Evolutionary conservation across 2,797 vertebrate genomes (phyloP), one percentile per base, ranked within the genome.

Genomic region (Philypnodon macrostomus): DNA sequence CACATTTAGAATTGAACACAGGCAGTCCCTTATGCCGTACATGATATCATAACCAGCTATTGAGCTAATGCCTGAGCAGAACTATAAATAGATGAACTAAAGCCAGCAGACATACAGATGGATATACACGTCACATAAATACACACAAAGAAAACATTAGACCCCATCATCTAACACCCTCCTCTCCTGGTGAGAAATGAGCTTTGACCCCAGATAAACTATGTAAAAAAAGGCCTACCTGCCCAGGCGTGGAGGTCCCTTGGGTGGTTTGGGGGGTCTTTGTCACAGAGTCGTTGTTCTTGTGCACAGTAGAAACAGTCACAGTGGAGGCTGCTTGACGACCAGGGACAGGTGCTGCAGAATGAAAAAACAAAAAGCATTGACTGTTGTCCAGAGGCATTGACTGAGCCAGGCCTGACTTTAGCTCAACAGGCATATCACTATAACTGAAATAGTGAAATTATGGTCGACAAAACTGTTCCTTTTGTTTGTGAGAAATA

Each of bases 301-400:
- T 65, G 52, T 50, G 48, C 65, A 56, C 48, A 47, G 57, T 48
- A 61, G 65, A 59, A 48, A 71, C 69, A 40, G 67, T 69, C 67
- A 48, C 39, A 1, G 46, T 63, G 53, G 68, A 55, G 53, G 33
- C 56, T 56, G 47, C 54, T 41, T 86, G 87, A 89, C 74, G 63
- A 80, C 64, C 58, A 47, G 65, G 75, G 71, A 85, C 87, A 89
- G 87, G 85, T 88, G 85, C 49, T 17, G 14, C 39, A 77, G 70
- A 63, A 70, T 40, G 55, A 79, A 80, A 82, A 83, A 84, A 70
- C 47, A 73, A 63, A 86, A 86, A 70, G 55, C 61, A 67, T 47
- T 23, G 42, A 53, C 64, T n/a, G n/a, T n/a, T n/a, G n/a, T n/a
- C n/a, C n/a, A 63, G 85, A 86, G 69, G 55, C 61, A 67, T 47